These are phyloP conservation scores for Brachionus calyciflorus DNA, from an alignment of 1,140 invertebrate genomes.

Conservation along the genomic window DNA sequence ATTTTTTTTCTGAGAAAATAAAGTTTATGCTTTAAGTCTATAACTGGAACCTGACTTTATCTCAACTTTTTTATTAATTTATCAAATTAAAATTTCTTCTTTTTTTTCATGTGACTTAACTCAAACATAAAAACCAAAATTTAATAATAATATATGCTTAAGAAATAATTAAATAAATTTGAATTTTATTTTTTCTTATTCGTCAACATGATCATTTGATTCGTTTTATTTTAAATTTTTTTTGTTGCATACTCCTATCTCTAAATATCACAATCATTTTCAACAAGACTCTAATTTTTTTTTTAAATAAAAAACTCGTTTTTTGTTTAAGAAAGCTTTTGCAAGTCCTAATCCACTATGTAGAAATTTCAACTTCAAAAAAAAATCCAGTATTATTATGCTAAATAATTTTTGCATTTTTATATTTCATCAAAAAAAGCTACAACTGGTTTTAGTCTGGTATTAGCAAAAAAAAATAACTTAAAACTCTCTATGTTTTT, in stretches of 20 bases:
- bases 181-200: not conserved
- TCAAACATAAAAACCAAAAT: too few species aligned
- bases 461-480: not conserved
- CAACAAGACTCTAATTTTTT: too few species aligned
- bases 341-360: constrained; percentile 6
- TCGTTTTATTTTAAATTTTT: not conserved
- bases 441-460: constrained; percentile 35
- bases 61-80: too few species aligned
- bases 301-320: not conserved
- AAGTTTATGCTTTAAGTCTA: too few species aligned
- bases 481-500: too few species aligned
- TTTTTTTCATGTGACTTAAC: constrained; percentile 29
- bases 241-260: not conserved
- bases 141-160: constrained; percentile 24
- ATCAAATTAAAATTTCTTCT: too few species aligned
- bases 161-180: not conserved
- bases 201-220: constrained; percentile 39
- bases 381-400: constrained; percentile 38
- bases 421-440: not conserved
- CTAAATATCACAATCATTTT: not conserved
- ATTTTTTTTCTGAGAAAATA: too few species aligned
- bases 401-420: not conserved
- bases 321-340: not conserved
- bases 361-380: too few species aligned
- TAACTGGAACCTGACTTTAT: too few species aligned